Evolutionary conservation across 2,113 vertebrate genomes (phyloP).

Genomic region (Embiotoca jacksoni): DNA sequence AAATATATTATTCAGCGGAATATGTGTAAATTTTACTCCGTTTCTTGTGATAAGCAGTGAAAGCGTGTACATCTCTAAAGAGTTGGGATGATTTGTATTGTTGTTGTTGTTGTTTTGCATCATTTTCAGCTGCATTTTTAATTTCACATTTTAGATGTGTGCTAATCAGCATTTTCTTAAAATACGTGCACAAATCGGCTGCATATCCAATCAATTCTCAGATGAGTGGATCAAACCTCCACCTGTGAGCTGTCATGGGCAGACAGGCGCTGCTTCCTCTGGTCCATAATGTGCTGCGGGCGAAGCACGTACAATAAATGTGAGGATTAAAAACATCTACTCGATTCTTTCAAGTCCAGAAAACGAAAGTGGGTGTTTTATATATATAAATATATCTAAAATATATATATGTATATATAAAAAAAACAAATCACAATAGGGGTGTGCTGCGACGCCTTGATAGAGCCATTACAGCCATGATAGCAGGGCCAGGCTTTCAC

Average conservation of each 20-base stretch:
- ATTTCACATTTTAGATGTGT: neutral
- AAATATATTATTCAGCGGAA: neutral
- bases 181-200: constrained; percentile 1
- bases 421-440: constrained; percentile 47
- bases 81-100: neutral
- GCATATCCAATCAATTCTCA: neutral
- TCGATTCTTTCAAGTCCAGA: neutral
- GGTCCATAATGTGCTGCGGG: neutral
- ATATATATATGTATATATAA: neutral
- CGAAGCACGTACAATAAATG: neutral
- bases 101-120: too few species aligned
- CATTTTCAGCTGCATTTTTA: neutral
- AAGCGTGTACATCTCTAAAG: neutral
- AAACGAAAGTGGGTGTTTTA: constrained; percentile 41
- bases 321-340: neutral
- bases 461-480: constrained; percentile 75
- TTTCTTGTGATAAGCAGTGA: neutral
- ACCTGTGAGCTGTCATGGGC: constrained; percentile 26
- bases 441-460: constrained; percentile 67
- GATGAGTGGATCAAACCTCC: constrained; percentile 18
- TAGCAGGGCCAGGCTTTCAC: constrained; percentile 73
- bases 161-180: neutral
- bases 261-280: neutral
- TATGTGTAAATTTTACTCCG: neutral
- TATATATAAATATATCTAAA: neutral